phyloP scores from a whole-genome alignment of 2,113 vertebrate genomes.

The Sarotherodon lohbergeri region DNA sequence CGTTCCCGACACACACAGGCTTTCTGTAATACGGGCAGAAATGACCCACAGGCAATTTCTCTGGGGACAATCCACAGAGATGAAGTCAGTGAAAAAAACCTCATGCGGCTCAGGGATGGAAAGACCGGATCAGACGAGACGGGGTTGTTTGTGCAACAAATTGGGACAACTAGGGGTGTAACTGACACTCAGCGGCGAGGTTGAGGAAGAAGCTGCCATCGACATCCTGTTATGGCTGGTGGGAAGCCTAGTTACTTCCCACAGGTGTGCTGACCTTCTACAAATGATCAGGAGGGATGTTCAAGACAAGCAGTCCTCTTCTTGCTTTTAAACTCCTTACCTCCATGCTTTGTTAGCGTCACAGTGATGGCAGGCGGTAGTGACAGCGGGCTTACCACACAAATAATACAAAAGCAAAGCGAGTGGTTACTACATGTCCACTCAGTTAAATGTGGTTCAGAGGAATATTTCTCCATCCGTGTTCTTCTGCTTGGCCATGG shows the following conservation, averaged over 20 bases:
- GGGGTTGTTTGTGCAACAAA: slow-evolving; percentile 44
- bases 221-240: slow-evolving; percentile 17
- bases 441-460: neutral
- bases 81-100: slow-evolving; percentile 29
- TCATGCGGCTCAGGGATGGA: slow-evolving; percentile 12
- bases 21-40: slow-evolving; percentile 25
- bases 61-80: slow-evolving; percentile 25
- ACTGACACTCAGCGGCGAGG: slow-evolving; percentile 19
- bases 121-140: slow-evolving; percentile 17
- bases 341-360: neutral
- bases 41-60: slow-evolving; percentile 40
- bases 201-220: slow-evolving; percentile 17
- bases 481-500: neutral
- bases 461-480: neutral
- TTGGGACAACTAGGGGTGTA: slow-evolving; percentile 25
- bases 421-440: neutral
- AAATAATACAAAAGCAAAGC: neutral
- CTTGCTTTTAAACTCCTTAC: neutral
- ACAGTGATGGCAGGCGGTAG: neutral
- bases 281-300: neutral
- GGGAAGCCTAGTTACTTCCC: slow-evolving; percentile 20
- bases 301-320: neutral
- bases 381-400: neutral
- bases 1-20: slow-evolving; percentile 15
- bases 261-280: slow-evolving; percentile 13